Evolutionary conservation across 2,113 vertebrate genomes (phyloP).

Genomic region (Donacobius atricapilla): DNA sequence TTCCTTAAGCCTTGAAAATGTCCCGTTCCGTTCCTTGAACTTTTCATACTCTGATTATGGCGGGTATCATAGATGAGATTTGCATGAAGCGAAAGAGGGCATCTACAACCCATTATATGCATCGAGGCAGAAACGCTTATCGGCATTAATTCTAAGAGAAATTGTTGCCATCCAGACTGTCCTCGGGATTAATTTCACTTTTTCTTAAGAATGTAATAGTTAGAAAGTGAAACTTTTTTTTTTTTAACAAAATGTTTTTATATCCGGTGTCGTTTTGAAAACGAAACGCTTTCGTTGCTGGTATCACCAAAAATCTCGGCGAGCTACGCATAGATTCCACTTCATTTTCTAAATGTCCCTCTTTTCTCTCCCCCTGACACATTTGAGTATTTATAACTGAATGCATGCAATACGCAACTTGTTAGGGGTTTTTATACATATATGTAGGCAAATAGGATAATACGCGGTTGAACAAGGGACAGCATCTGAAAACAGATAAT

Average conservation of each 20-base stretch:
- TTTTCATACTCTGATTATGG: neutral
- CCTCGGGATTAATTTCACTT: neutral
- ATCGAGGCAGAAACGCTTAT: neutral
- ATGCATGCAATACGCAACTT: neutral
- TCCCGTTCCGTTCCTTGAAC: neutral
- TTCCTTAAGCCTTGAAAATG: neutral
- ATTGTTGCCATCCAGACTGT: neutral
- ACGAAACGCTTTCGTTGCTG: neutral
- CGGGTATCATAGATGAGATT: constrained; percentile 42
- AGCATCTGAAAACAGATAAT: neutral
- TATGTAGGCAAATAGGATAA: neutral
- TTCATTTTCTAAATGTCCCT: neutral
- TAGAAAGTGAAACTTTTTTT: neutral
- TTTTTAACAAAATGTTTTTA: neutral
- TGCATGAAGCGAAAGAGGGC: neutral
- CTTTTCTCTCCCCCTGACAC: neutral
- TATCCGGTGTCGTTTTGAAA: neutral
- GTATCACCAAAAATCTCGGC: neutral
- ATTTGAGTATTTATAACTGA: neutral
- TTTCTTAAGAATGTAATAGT: neutral
- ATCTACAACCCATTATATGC: neutral
- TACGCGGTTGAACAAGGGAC: neutral
- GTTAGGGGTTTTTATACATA: neutral
- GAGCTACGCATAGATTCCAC: neutral
- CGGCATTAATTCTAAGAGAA: neutral